Base-by-base conservation (phyloP, 2,797 vertebrate species). In the Urosaurus nigricauda region DNA sequence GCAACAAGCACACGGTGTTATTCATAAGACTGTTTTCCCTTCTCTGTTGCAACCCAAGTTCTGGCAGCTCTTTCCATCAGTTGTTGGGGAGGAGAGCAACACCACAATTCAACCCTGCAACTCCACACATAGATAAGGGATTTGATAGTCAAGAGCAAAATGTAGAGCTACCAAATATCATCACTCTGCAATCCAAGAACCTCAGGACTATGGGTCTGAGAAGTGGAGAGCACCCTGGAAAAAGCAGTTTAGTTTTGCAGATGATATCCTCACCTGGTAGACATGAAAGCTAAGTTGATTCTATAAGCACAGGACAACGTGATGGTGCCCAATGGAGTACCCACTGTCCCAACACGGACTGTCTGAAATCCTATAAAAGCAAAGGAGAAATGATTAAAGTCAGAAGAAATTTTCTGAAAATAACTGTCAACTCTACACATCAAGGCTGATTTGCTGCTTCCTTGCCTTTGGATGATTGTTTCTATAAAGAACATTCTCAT, bases 281-380 rank as follows among this genome's bases (percentile, higher is more conserved):
- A 99, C 98, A 99, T 99, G 94, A 99, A 99, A 53, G 99, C 99
- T 88, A 99, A 96, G 95, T 99, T 99, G 92, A 98, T 99, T 96
- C 99, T 98, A 94, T 99, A 99, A 85, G 99, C 99, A 94, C 99
- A 99, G 6, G 98, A 99, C 87, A 99, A 97, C 26, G 98, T 99
- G 91, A 99, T 97, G 24, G 99, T 99, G 89, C 99, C 99, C 9
- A 98, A 97, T 0, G 99, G 99, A 0, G 99, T 99, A 75, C 98
- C 98, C n/a, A 99, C 99, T 17, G 98, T 98, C 21, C 99, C 99
- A 53, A 99, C 98, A 58, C 99, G 98, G 84, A 99, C 98, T 6
- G 98, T 99, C 95, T 99, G 99, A 93, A 99, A 99, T 91, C 99
- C 99, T 99, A 40, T 4, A 80, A 86, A 86, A 79, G 93, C 92